Base-by-base conservation (phyloP, 1,140 invertebrate species). In the Drosophila mauritiana region DNA sequence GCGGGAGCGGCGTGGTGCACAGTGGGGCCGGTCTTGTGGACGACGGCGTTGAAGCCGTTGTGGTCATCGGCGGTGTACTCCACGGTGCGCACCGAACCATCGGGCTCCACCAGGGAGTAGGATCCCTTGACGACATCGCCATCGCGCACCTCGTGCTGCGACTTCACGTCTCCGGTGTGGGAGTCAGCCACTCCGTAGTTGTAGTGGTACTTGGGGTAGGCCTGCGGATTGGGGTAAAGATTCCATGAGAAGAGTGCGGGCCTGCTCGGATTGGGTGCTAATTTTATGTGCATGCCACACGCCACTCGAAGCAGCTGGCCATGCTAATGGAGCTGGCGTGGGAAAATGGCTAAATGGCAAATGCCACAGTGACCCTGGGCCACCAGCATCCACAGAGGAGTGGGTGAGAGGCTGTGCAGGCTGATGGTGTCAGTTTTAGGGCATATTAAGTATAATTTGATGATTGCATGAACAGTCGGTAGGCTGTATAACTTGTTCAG, bases 51-150 rank as follows among this genome's bases (percentile, higher is more conserved):
- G 91, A 93, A 93, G 3, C 95, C 95, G 72, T 94, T 95, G 80
- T 95, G 94, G 65, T 95, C 94, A 86, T 96, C 95, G 12, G 95
- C 95, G 1, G 94, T 95, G 90, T 96, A 96, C 78, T 95, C 94
- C 45, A 96, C 95, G 54, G 91, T 94, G 43, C 94, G 92, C 65
- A 94, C 93, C 4, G 93, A 93, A 57, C 94, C 94, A 59, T 95
- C 94, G n/a, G 94, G 93, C 73, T 94, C 94, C 3, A 94, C 92
- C 17, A 94, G 90, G 7, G 94, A 94, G 90, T 94, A 94, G 83
- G 94, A 93, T 53, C 94, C 94, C 78, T 93, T 94, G 36, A 94
- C 94, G n/a, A 92, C 93, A 81, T 94, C 94, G 22, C 94, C 94
- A 42, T 94, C 93, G 36, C 94, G 92, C 46, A 93, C 93, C 91